Conservation (phyloP, 2,888 invertebrate genomes). For the Agrochola lychnidis region DNA sequence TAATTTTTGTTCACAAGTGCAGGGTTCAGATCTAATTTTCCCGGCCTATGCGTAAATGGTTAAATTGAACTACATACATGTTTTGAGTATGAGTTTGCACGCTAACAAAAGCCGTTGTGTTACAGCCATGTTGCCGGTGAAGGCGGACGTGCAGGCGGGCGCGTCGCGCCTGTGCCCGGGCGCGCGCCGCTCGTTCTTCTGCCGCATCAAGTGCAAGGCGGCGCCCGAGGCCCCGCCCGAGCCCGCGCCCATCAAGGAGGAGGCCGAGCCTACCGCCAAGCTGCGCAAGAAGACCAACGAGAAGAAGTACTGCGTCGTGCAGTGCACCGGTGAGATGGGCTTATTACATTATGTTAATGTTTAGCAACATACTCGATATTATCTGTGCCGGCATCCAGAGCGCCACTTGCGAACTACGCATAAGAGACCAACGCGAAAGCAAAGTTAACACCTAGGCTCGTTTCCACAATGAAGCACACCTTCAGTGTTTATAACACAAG, state of each 20-base stretch:
- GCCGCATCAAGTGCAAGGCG: conserved; percentile 96
- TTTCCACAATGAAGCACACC: neutral
- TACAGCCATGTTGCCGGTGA: conserved; percentile 97
- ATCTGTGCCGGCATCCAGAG: neutral
- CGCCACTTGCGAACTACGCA: neutral
- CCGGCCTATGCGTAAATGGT: neutral
- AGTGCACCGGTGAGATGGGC: conserved; percentile 93
- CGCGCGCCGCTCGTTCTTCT: conserved; percentile 97
- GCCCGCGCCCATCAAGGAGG: conserved; percentile 92
- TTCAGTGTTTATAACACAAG: neutral
- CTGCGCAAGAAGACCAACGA: conserved; percentile 93
- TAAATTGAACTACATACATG: neutral
- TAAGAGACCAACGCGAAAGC: neutral
- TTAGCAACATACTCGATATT: neutral
- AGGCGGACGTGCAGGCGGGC: conserved; percentile 95
- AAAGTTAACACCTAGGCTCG: neutral
- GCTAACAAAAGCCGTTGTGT: neutral
- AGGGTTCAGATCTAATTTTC: too few relatives aligned
- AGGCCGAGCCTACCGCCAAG: conserved; percentile 92
- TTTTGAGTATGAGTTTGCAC: neutral
- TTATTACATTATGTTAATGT: neutral
- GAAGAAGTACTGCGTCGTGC: conserved; percentile 96
- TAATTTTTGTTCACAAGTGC: too few relatives aligned
- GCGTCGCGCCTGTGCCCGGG: conserved; percentile 96
- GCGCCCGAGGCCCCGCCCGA: conserved; percentile 67